Evolutionary conservation across 2,113 vertebrate genomes (phyloP).

Genomic region (Setophaga kirtlandii): DNA sequence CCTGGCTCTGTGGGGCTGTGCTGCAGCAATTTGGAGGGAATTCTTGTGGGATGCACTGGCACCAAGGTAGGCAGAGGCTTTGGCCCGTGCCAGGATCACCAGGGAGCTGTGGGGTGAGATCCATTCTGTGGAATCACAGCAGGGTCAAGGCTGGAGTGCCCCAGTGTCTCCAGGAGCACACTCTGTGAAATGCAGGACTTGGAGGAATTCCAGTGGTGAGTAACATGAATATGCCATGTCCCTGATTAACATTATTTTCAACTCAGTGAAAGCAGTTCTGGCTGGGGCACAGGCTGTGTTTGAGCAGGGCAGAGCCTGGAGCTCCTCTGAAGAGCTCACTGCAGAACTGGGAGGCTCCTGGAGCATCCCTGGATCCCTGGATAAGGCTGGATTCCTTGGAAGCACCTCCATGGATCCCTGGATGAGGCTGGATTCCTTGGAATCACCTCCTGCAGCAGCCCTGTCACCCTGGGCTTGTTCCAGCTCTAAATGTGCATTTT

Average conservation of each 20-base stretch:
- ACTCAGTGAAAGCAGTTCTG: neutral
- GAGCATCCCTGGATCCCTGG: fast-evolving
- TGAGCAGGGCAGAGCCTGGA: neutral
- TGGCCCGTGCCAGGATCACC: neutral
- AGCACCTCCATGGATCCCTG: fast-evolving
- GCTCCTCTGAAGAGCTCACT: fast-evolving
- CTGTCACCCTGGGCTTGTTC: fast-evolving
- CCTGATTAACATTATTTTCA: too few species aligned
- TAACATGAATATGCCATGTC: too few species aligned
- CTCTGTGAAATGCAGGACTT: fast-evolving
- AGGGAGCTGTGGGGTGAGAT: neutral
- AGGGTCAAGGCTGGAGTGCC: fast-evolving
- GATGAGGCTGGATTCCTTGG: fast-evolving
- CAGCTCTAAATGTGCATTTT: fast-evolving
- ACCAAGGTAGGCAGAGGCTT: neutral
- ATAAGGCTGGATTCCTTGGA: too few species aligned
- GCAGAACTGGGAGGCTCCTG: neutral
- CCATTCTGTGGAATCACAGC: fast-evolving
- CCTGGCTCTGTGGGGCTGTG: fast-evolving
- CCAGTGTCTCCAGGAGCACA: fast-evolving
- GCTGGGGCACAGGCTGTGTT: neutral
- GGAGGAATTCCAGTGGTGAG: too few species aligned
- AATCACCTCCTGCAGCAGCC: neutral
- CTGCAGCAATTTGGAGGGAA: neutral
- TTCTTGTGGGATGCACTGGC: neutral